These are phyloP conservation scores for Coenonympha arcania DNA, from an alignment of 2,888 invertebrate genomes.

Conservation along the genomic window DNA sequence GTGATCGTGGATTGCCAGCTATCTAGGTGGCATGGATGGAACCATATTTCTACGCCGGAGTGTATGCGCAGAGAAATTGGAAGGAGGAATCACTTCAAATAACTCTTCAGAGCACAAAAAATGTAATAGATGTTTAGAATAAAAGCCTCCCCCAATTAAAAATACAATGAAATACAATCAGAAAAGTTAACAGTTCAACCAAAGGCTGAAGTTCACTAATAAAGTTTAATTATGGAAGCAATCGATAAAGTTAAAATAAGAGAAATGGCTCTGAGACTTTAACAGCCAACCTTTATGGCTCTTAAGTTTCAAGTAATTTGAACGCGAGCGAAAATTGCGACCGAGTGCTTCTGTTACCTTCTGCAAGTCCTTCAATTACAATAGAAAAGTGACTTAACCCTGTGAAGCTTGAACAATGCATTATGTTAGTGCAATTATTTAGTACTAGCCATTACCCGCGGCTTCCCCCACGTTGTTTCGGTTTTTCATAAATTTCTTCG, in stretches of 20 bases:
- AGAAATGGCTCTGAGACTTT: conserved; percentile 14
- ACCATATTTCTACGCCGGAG: too few species aligned
- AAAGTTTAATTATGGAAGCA: conserved; percentile 19
- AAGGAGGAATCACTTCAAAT: too few species aligned
- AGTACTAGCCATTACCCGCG: too few species aligned
- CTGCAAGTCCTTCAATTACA: conserved; percentile 8
- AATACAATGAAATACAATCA: conserved; percentile 13
- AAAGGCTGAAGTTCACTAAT: conserved; percentile 16
- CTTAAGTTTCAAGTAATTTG: conserved; percentile 16
- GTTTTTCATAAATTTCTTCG: too few species aligned
- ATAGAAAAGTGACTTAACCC: conserved; percentile 8
- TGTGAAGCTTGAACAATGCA: conserved; percentile 2
- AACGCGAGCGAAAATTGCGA: conserved; percentile 12
- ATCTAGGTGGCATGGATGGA: too few species aligned
- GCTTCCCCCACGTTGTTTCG: too few species aligned
- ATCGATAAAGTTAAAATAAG: conserved; percentile 23
- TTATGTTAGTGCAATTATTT: neutral
- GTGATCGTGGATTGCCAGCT: too few species aligned
- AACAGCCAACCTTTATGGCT: conserved; percentile 17
- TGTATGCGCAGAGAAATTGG: too few species aligned
- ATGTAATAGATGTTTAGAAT: neutral
- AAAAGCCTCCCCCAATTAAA: neutral
- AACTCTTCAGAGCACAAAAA: too few species aligned
- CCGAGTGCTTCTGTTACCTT: conserved; percentile 12
- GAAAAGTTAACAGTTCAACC: conserved; percentile 12